A percentile compares a stretch with the other conserved stretches of the same genome.
phyloP scores from a whole-genome alignment of 2,888 invertebrate species.

The Cistogaster globosa region DNA sequence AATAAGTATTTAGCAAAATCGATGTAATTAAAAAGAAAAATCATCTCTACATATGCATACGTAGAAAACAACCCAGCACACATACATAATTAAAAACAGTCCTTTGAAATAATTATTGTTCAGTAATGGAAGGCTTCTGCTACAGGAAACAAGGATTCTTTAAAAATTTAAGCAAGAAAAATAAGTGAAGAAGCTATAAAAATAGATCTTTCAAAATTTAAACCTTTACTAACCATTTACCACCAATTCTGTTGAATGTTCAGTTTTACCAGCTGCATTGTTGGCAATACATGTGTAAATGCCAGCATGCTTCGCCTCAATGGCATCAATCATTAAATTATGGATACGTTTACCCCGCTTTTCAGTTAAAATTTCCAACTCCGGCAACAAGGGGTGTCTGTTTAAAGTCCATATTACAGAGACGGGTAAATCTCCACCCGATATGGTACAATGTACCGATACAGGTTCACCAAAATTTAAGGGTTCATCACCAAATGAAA shows the following conservation, averaged over 20 bases:
- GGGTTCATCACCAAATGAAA: slow-evolving; percentile 89
- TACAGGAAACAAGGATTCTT: not conserved
- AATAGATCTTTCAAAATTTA: not conserved
- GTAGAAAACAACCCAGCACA: not conserved
- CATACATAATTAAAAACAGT: slow-evolving; percentile 4
- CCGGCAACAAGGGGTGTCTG: slow-evolving; percentile 82
- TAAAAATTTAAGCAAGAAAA: not conserved
- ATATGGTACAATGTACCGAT: slow-evolving; percentile 86
- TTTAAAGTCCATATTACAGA: slow-evolving; percentile 90
- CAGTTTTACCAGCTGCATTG: slow-evolving; percentile 88
- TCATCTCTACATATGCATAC: slow-evolving; percentile 50
- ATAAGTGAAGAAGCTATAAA: not conserved
- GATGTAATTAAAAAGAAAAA: not conserved
- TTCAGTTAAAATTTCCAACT: slow-evolving; percentile 81
- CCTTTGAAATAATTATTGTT: not conserved
- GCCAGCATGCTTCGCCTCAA: slow-evolving; percentile 88
- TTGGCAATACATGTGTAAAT: slow-evolving; percentile 89
- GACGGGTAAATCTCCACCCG: slow-evolving; percentile 91
- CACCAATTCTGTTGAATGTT: slow-evolving; percentile 87
- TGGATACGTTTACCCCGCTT: slow-evolving; percentile 84
- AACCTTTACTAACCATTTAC: slow-evolving; percentile 87
- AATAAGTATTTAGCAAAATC: slow-evolving; percentile 3
- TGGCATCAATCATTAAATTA: slow-evolving; percentile 87
- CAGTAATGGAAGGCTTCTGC: not conserved
- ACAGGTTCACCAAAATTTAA: slow-evolving; percentile 88